Percentiles rank a stretch among this genome's conserved stretches.
These are phyloP conservation scores for Pyrocoelia pectoralis DNA, from an alignment of 2,888 invertebrate genomes.

Conservation along the genomic window DNA sequence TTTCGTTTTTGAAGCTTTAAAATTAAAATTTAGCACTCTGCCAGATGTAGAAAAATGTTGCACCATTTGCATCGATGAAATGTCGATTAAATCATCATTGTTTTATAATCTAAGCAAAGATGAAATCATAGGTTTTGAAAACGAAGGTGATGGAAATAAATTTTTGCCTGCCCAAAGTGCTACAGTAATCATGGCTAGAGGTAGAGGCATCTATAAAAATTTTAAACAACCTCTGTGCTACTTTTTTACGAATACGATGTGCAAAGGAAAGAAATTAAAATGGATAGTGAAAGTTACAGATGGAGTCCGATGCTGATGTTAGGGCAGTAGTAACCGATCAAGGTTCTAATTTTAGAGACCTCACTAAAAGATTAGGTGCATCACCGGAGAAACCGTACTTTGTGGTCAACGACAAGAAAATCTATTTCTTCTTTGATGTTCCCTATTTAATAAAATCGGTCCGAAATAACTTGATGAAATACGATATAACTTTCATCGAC, in stretches of 20 bases:
- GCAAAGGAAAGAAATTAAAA: slow-evolving; percentile 13
- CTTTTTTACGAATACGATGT: slow-evolving; percentile 15
- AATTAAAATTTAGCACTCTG: slow-evolving; percentile 17
- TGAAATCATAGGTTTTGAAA: slow-evolving; percentile 22
- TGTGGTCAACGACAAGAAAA: slow-evolving; percentile 16
- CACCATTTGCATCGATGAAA: slow-evolving; percentile 22
- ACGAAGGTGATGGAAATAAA: slow-evolving; percentile 19
- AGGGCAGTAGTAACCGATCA: slow-evolving; percentile 21
- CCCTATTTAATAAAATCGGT: slow-evolving; percentile 30
- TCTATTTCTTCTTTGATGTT: slow-evolving; percentile 29
- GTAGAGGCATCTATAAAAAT: slow-evolving; percentile 14
- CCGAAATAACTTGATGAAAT: slow-evolving; percentile 28
- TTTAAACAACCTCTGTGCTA: slow-evolving; percentile 21
- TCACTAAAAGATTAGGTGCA: slow-evolving; percentile 18
- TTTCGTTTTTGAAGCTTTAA: slow-evolving; percentile 18
- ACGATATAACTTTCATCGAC: not conserved
- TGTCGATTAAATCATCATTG: slow-evolving; percentile 20
- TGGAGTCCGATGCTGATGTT: not conserved
- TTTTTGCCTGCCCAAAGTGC: slow-evolving; percentile 18
- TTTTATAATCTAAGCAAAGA: slow-evolving; percentile 25
- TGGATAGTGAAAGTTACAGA: not conserved
- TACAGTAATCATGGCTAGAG: slow-evolving; percentile 18
- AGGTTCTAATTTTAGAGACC: slow-evolving; percentile 19
- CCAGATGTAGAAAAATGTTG: slow-evolving; percentile 11
- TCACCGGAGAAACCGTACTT: slow-evolving; percentile 26